phyloP scores from a whole-genome alignment of 2,888 invertebrate species.

The Drosophila diplacantha region DNA sequence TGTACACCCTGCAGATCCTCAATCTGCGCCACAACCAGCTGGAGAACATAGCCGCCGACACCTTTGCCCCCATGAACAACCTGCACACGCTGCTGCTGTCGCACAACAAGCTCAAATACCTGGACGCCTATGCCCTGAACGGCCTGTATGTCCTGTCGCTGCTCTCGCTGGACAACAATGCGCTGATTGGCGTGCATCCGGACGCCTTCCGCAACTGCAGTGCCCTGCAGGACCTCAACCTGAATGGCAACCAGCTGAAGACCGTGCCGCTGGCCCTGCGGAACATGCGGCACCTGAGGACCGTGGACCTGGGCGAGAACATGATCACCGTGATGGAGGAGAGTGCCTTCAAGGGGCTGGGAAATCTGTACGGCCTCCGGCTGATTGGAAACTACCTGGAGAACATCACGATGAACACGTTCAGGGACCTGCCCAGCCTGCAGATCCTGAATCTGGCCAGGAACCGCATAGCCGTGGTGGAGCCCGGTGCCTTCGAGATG shows the following conservation, averaged over 20 bases:
- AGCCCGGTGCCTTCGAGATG: conserved; percentile 88
- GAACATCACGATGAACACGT: conserved; percentile 88
- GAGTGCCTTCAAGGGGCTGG: conserved; percentile 89
- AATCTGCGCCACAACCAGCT: conserved; percentile 91
- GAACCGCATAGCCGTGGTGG: conserved; percentile 88
- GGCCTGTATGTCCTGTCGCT: conserved; percentile 91
- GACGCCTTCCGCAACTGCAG: conserved; percentile 95
- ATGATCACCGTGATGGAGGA: conserved; percentile 88
- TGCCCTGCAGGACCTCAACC: conserved; percentile 91
- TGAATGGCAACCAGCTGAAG: conserved; percentile 91
- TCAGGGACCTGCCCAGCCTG: conserved; percentile 87
- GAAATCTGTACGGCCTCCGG: conserved; percentile 90
- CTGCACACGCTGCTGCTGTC: conserved; percentile 92
- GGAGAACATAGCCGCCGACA: conserved; percentile 90
- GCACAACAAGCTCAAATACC: conserved; percentile 89
- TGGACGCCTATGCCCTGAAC: conserved; percentile 91
- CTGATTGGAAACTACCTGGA: conserved; percentile 92
- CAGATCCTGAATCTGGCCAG: conserved; percentile 93
- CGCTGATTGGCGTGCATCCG: conserved; percentile 88
- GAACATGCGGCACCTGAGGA: conserved; percentile 90
- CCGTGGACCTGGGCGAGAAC: conserved; percentile 95
- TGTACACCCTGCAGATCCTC: conserved; percentile 90
- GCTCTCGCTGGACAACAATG: conserved; percentile 91
- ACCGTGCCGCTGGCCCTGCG: conserved; percentile 88
- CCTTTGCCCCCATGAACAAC: conserved; percentile 94